A percentile compares a stretch with the other conserved stretches of the same genome.
Evolutionary conservation across 53 echinoderm and acorn worm species (phyloP).

Genomic region (Hippasteria phrygiana): DNA sequence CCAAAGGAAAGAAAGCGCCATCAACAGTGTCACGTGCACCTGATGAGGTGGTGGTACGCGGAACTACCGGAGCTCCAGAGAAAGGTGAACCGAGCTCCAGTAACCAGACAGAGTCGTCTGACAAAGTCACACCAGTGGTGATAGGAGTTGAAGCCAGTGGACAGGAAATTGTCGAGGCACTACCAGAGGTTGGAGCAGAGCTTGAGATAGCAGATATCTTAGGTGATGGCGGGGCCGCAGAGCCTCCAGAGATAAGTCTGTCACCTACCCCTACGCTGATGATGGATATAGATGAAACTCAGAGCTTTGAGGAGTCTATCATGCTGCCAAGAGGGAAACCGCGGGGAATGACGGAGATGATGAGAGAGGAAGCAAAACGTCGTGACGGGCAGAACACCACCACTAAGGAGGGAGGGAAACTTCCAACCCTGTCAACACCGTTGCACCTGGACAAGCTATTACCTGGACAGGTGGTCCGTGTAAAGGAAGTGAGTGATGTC

Average conservation of each 20-base stretch:
- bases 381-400: neutral
- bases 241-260: neutral
- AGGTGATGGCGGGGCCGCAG: neutral
- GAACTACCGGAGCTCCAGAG: neutral
- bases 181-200: slow-evolving; percentile 19
- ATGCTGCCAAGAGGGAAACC: slow-evolving; percentile 17
- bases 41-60: neutral
- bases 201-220: slow-evolving; percentile 1
- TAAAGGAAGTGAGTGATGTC: neutral
- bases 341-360: neutral
- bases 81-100: neutral
- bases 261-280: slow-evolving; percentile 25
- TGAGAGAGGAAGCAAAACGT: neutral
- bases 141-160: neutral
- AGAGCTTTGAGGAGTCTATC: neutral
- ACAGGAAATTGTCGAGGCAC: neutral
- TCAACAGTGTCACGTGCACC: slow-evolving; percentile 18
- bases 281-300: slow-evolving; percentile 6
- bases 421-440: slow-evolving; percentile 30
- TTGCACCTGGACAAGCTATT: neutral
- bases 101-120: neutral
- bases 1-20: slow-evolving; percentile 17
- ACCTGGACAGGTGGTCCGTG: slow-evolving; percentile 9
- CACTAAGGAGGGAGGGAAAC: neutral
- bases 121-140: neutral